These are phyloP conservation scores for Parelbella ahira DNA, from an alignment of 2,888 invertebrate genomes.

Conservation along the genomic window DNA sequence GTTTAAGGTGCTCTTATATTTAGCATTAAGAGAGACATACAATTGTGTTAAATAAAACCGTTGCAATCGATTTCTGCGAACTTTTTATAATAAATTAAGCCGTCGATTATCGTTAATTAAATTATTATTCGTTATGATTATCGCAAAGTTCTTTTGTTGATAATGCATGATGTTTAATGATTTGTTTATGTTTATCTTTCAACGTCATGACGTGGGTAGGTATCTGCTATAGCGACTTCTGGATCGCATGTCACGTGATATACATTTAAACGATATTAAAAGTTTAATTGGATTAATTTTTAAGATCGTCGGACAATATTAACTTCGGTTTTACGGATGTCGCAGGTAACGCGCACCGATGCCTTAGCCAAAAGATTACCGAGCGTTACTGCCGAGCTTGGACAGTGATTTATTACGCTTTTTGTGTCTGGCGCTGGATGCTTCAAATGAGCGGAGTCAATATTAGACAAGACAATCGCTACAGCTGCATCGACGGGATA, in stretches of 20 bases:
- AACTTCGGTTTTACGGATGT: neutral
- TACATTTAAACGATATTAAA: neutral
- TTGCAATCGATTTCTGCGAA: too few species aligned
- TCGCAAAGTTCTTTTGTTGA: too few species aligned
- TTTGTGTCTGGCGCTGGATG: slow-evolving; percentile 48
- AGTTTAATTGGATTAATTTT: slow-evolving; percentile 7
- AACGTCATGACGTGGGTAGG: slow-evolving; percentile 15
- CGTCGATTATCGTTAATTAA: too few species aligned
- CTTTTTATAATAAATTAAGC: too few species aligned
- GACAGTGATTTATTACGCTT: slow-evolving; percentile 60
- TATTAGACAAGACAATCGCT: slow-evolving; percentile 22
- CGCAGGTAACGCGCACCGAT: slow-evolving; percentile 31
- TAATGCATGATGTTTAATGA: slow-evolving; percentile 30
- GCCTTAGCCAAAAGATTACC: slow-evolving; percentile 46
- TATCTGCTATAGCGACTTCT: slow-evolving; percentile 31
- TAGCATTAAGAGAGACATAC: slow-evolving; percentile 7
- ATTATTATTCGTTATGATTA: too few species aligned
- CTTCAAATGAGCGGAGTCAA: slow-evolving; percentile 31
- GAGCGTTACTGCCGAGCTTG: slow-evolving; percentile 41
- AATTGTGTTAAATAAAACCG: too few species aligned
- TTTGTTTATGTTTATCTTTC: slow-evolving; percentile 40
- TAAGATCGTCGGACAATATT: slow-evolving; percentile 2
- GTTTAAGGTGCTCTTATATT: slow-evolving; percentile 7
- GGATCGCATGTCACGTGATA: slow-evolving; percentile 15
- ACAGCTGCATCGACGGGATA: slow-evolving; percentile 8